Percentiles rank a stretch among this genome's conserved stretches.
These are phyloP conservation scores for Ptiloglossa arizonensis DNA, from an alignment of 1,140 invertebrate species.

Conservation along the genomic window DNA sequence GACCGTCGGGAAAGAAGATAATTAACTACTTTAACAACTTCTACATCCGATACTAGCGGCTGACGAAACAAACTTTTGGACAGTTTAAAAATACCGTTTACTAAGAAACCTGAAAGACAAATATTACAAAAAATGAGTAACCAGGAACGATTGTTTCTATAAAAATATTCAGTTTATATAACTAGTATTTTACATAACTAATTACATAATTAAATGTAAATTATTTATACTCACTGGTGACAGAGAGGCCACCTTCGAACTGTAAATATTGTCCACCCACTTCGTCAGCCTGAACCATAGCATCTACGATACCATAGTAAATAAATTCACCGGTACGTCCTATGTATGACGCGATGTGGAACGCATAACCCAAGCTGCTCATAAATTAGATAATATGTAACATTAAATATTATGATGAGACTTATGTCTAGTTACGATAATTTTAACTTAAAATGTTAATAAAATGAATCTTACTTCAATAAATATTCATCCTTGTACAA, in stretches of 20 bases:
- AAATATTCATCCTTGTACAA: slow-evolving; percentile 91
- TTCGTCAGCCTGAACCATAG: slow-evolving; percentile 96
- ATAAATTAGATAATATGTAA: too few relatives aligned
- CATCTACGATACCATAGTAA: slow-evolving; percentile 92
- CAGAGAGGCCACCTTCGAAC: slow-evolving; percentile 94
- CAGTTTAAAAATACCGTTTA: slow-evolving; percentile 89
- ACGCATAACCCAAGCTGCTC: slow-evolving; percentile 90
- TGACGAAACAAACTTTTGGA: slow-evolving; percentile 87
- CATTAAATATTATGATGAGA: background rate
- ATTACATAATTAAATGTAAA: background rate
- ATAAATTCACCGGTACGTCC: slow-evolving; percentile 87
- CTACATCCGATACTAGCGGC: slow-evolving; percentile 88
- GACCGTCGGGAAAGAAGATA: slow-evolving; percentile 95
- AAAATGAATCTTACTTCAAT: slow-evolving; percentile 82
- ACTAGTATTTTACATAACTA: background rate
- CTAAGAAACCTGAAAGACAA: slow-evolving; percentile 83
- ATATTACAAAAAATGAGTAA: slow-evolving; percentile 4
- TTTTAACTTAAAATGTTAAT: background rate
- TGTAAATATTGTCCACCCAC: slow-evolving; percentile 93
- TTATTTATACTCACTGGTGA: slow-evolving; percentile 79
- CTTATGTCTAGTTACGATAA: slow-evolving; percentile 16
- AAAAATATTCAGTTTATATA: too few relatives aligned
- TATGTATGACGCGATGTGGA: slow-evolving; percentile 88
- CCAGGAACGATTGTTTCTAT: too few relatives aligned
- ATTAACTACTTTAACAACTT: slow-evolving; percentile 94